Base-by-base conservation (phyloP, 2,888 invertebrate genomes). In the Rotaria sp. region DNA sequence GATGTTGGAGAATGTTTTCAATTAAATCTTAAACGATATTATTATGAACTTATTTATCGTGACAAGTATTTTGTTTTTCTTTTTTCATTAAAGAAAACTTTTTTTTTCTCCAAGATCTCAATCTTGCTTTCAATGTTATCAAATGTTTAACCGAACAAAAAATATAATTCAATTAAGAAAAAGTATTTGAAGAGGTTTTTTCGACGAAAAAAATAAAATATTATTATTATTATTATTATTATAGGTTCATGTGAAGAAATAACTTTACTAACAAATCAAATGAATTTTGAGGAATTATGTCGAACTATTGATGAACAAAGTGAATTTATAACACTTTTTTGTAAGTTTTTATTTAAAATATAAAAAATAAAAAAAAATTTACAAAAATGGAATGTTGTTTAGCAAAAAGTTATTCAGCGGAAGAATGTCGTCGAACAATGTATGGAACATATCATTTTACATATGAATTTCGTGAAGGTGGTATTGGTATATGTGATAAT, bases 391-490 rank as follows among this genome's bases (percentile, higher is more conserved):
- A 38, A 38, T 26, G 26, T n/a, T 45, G 11, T 45, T 26, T 80
- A 80, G 80, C 21, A n/a, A 41, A 45, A 45, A 86, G 75, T 0
- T 86, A 86, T 45, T 84, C 84, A 0, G 87, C 87, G 15, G 85
- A 85, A 84, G 87, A 87, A 55, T 87, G 87, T 41, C 85, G 87
- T 24, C 50, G 59, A 45, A 87, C 87, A 10, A 87, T 87, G 30
- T 85, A 87, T 50, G 87, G 87, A 52, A 85, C 85, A 30, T 87
- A 80, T 84, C 87, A 87, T 48, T 87, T 87, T n/a, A 67, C 84
- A 35, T 87, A 87, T 74, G 87, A 87, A 74, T 87, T 87, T 55
- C 85, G 55, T 45, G 87, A 87, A 35, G 85, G 84, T 18, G 85
- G 85, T 2, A 85, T 85, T 50, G 87, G 87, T 38, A 67, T 84